phyloP scores from a whole-genome alignment of 2,888 invertebrate species.

The Pardosa pseudoannulata region DNA sequence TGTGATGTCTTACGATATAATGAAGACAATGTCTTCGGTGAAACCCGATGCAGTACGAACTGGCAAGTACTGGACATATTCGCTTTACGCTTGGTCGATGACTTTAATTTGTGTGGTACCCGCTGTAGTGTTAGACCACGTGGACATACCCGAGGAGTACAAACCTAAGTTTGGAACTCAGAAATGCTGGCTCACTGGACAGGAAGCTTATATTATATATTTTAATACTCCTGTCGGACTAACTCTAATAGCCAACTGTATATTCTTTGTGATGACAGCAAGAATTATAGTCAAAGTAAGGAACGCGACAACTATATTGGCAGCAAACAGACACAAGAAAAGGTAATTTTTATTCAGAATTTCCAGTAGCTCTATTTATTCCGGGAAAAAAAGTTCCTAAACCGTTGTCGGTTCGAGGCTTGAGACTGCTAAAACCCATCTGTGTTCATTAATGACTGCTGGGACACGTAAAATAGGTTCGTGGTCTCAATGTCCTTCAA shows the following conservation, averaged over 20 bases:
- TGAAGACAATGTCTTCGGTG: conserved; percentile 74
- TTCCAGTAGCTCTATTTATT: no score
- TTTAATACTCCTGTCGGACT: conserved; percentile 73
- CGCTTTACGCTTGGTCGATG: conserved; percentile 65
- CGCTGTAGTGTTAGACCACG: conserved; percentile 54
- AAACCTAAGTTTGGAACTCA: conserved; percentile 65
- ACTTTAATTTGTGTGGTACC: conserved; percentile 48
- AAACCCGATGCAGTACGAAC: conserved; percentile 13
- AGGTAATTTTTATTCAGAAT: conserved; percentile 48
- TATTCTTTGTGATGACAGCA: conserved; percentile 69
- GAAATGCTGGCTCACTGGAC: conserved; percentile 73
- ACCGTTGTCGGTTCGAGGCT: no score
- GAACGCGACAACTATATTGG: conserved; percentile 53
- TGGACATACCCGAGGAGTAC: conserved; percentile 37
- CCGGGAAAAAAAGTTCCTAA: no score
- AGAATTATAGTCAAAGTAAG: conserved; percentile 58
- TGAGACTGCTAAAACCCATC: no score
- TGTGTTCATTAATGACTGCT: no score
- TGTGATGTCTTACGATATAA: conserved; percentile 77
- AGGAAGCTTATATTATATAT: conserved; percentile 69
- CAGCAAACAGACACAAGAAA: conserved; percentile 64
- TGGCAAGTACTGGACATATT: conserved; percentile 59
- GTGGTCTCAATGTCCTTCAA: no score
- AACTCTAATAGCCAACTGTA: conserved; percentile 59
- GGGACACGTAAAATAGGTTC: no score